These are phyloP conservation scores for Luidia sarsii DNA, from an alignment of 53 echinoderm and acorn worm species.

Conservation along the genomic window DNA sequence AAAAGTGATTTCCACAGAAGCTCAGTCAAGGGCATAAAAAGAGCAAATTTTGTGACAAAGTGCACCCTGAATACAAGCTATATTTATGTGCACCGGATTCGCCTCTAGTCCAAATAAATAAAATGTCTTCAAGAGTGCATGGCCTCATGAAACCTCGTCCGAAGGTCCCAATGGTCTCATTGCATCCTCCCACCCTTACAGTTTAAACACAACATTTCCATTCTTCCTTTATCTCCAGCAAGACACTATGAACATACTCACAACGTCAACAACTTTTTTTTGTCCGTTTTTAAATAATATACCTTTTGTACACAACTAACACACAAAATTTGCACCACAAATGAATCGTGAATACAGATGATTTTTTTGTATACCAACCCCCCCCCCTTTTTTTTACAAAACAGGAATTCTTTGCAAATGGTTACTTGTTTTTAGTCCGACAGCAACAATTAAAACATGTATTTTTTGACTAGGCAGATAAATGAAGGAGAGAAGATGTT, in stretches of 20 bases:
- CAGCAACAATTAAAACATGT: conserved; percentile 25
- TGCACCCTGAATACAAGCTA: no score
- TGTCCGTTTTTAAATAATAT: conserved; percentile 45
- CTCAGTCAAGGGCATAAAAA: no score
- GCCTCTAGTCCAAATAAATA: no score
- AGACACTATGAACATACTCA: not conserved
- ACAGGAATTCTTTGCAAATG: conserved; percentile 23
- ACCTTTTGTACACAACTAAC: conserved; percentile 46
- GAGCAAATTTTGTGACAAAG: no score
- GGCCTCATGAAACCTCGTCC: no score
- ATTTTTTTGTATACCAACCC: not conserved
- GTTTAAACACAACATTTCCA: no score
- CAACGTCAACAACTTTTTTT: conserved; percentile 8
- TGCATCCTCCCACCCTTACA: no score
- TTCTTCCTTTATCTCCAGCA: not conserved
- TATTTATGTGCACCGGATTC: no score
- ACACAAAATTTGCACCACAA: conserved; percentile 24
- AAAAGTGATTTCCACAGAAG: no score
- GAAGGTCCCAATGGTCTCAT: no score
- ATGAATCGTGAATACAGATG: conserved; percentile 27
- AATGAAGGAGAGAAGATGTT: no score
- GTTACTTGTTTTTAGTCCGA: conserved; percentile 1
- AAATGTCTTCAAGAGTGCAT: no score
- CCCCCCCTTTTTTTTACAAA: not conserved
- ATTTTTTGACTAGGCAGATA: conserved; percentile 29